phyloP scores from a whole-genome alignment of 2,113 vertebrate species.

The Halichoeres trimaculatus region DNA sequence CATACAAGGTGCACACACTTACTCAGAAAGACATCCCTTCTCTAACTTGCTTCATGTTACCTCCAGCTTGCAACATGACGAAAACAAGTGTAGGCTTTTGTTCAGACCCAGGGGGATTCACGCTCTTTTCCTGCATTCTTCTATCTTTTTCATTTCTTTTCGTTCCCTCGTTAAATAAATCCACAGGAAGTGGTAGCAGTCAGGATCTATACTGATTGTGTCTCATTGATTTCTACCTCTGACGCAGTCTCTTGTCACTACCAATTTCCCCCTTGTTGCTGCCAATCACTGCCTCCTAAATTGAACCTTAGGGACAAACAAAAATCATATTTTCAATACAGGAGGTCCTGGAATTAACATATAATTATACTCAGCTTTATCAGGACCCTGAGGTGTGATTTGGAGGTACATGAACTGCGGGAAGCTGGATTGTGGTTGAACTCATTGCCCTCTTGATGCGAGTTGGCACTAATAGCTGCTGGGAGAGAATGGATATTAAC shows the following conservation, averaged over 20 bases:
- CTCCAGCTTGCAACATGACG: constrained; percentile 53
- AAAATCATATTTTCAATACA: not conserved
- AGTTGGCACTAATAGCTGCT: not conserved
- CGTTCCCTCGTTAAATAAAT: constrained; percentile 24
- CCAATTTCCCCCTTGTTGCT: not conserved
- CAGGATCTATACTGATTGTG: constrained; percentile 4
- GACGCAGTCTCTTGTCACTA: not conserved
- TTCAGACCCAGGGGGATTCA: constrained; percentile 19
- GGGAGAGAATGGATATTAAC: not conserved
- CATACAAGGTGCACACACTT: constrained; percentile 19
- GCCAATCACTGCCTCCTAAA: constrained; percentile 9
- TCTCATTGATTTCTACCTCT: constrained; percentile 26
- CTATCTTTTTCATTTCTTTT: not conserved
- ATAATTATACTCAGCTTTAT: constrained; percentile 21
- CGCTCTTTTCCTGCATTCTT: constrained; percentile 2
- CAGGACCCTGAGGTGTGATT: constrained; percentile 5
- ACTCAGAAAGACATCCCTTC: constrained; percentile 27
- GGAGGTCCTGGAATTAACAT: not conserved
- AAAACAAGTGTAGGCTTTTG: constrained; percentile 49
- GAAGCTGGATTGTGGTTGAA: not conserved
- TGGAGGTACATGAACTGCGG: not conserved
- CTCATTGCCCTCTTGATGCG: not conserved
- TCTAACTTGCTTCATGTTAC: constrained; percentile 46
- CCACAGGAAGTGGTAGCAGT: constrained; percentile 3
- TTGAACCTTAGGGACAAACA: not conserved